A percentile compares a stretch with the other conserved stretches of the same genome.
These are phyloP conservation scores for Caenorhabditis doughertyi DNA, from an alignment of 2,888 invertebrate genomes.

Conservation along the genomic window DNA sequence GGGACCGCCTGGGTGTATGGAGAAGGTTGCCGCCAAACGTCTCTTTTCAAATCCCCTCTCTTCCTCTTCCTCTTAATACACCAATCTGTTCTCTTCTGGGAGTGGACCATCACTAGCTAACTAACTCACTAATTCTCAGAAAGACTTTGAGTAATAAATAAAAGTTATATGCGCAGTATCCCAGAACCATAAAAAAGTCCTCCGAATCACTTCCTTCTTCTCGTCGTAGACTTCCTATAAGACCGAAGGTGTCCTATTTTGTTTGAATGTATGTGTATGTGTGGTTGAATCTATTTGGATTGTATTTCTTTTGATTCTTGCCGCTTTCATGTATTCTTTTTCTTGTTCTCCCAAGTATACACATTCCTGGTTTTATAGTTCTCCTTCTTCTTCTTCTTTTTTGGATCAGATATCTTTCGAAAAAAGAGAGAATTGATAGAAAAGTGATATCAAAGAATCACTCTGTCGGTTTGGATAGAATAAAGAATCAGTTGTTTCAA, in stretches of 20 bases:
- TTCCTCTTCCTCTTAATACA: background rate
- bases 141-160: slow-evolving; percentile 25
- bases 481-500: no score
- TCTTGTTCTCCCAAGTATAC: background rate
- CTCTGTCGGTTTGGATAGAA: no score
- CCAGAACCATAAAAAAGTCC: slow-evolving; percentile 41
- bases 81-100: slow-evolving; percentile 10
- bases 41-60: slow-evolving; percentile 58
- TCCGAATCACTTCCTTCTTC: background rate
- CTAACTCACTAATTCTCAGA: background rate
- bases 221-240: background rate
- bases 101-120: background rate
- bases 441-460: no score
- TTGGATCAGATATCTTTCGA: background rate
- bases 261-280: slow-evolving; percentile 6
- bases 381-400: background rate
- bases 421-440: no score
- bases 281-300: slow-evolving; percentile 23
- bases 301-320: slow-evolving; percentile 19
- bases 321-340: slow-evolving; percentile 16
- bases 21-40: slow-evolving; percentile 54
- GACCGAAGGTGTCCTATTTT: slow-evolving; percentile 16
- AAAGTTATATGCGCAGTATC: slow-evolving; percentile 37
- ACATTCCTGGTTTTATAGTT: slow-evolving; percentile 14
- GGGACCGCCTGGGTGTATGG: slow-evolving; percentile 50